A percentile compares a stretch with the other conserved stretches of the same genome.
phyloP scores from a whole-genome alignment of 2,797 vertebrate genomes.

The Distichodus sexfasciatus region DNA sequence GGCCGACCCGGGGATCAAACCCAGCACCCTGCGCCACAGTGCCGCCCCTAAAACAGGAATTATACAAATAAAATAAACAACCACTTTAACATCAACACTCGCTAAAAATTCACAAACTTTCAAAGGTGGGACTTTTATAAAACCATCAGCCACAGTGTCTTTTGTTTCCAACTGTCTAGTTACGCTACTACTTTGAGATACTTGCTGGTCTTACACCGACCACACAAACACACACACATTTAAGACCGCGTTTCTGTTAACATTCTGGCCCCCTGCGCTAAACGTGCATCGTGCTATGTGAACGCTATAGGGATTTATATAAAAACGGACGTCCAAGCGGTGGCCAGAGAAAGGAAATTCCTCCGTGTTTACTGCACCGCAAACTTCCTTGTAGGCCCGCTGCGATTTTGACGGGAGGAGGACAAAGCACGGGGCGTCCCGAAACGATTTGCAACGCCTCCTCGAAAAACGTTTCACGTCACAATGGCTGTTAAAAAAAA shows the following conservation, averaged over 20 bases:
- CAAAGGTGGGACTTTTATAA: too few species aligned
- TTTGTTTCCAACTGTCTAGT: too few species aligned
- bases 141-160: too few species aligned
- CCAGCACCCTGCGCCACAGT: too few species aligned
- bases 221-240: constrained; percentile 7
- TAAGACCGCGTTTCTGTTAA: constrained; percentile 30
- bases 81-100: too few species aligned
- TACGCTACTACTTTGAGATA: background rate
- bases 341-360: constrained; percentile 45
- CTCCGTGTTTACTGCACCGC: constrained; percentile 41
- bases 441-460: constrained; percentile 25
- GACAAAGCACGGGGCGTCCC: background rate
- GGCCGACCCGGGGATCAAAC: too few species aligned
- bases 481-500: constrained; percentile 2
- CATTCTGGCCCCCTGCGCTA: constrained; percentile 28
- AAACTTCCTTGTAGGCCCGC: constrained; percentile 42
- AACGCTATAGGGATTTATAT: constrained; percentile 38
- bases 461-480: constrained; percentile 19
- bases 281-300: constrained; percentile 17
- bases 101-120: too few species aligned
- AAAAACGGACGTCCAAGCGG: constrained; percentile 36
- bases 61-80: too few species aligned
- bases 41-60: too few species aligned
- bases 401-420: constrained; percentile 8
- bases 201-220: background rate